Base-by-base conservation (phyloP, 2,113 vertebrate genomes). In the Pampusana beccarii region DNA sequence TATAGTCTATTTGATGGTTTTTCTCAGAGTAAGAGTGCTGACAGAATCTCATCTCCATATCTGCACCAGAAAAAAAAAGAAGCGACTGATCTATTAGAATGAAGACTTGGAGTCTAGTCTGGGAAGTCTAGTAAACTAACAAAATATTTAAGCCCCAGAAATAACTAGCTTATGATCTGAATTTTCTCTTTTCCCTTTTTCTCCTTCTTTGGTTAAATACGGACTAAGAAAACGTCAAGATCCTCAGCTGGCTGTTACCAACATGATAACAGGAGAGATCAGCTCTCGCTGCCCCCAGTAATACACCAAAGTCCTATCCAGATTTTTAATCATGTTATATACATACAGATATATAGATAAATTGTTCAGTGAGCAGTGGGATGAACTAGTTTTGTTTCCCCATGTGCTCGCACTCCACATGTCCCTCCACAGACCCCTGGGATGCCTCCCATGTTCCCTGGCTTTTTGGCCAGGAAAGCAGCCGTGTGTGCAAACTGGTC, bases 391-490 rank as follows among this genome's bases (percentile, higher is more conserved):
- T 64, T 51, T 24, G 21, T 64, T 67, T 33, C 3, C 8, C 19
- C 19, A 3, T 33, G 19, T 14, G 9, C 31, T 87, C 46, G 11
- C 16, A 66, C 17, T 66, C 48, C 21, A 66, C 0, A 0, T 0
- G 0, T 51, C 9, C 11, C 9, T 79, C 26, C 26, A n/a, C 4
- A 23, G 8, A 10, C 5, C 19, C 25, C 40, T 54, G 53, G 34
- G 19, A 50, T n/a, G 24, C 5, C 7, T 34, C 13, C 25, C 18
- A 14, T 12, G 24, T 66, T 3, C n/a, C 18, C 6, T 8, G 1
- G 21, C 2, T 36, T 26, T 85, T 74, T 51, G 62, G 44, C 46
- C 36, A 66, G 36, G 44, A 88, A 66, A 80, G 36, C 44, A 81
- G 38, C 6, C 34, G 17, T 8, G 11, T 56, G 20, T 36, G 14